These are phyloP conservation scores for Chrysodeixis includens DNA, from an alignment of 2,888 invertebrate genomes.

Conservation along the genomic window DNA sequence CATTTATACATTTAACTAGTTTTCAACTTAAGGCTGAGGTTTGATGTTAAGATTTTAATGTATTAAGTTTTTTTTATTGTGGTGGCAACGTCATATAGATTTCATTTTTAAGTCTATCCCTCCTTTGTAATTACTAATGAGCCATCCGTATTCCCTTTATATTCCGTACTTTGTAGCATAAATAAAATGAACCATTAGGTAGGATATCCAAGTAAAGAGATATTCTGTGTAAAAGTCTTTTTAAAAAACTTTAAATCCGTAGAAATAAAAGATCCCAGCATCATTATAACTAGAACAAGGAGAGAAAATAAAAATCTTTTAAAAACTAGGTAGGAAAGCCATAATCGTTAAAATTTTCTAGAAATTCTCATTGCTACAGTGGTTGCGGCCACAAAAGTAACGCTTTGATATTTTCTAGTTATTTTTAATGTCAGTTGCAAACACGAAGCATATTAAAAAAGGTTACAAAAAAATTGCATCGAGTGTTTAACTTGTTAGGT, in stretches of 20 bases:
- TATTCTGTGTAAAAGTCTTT: neutral
- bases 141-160: no score
- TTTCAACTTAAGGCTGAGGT: constrained; percentile 11
- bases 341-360: neutral
- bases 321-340: neutral
- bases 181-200: neutral
- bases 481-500: constrained; percentile 4
- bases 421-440: neutral
- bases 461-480: neutral
- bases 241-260: neutral
- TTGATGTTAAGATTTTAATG: neutral
- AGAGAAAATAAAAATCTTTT: neutral
- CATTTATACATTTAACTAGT: constrained; percentile 11
- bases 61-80: neutral
- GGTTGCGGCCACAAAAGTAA: neutral
- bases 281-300: neutral
- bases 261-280: neutral
- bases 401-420: neutral
- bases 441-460: neutral
- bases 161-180: no score
- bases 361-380: neutral
- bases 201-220: neutral
- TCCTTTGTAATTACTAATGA: no score
- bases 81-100: neutral
- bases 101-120: no score